Percentiles rank a stretch among this genome's conserved stretches.
Conservation (phyloP, 2,888 invertebrate species). For the Drosophila longiperda region DNA sequence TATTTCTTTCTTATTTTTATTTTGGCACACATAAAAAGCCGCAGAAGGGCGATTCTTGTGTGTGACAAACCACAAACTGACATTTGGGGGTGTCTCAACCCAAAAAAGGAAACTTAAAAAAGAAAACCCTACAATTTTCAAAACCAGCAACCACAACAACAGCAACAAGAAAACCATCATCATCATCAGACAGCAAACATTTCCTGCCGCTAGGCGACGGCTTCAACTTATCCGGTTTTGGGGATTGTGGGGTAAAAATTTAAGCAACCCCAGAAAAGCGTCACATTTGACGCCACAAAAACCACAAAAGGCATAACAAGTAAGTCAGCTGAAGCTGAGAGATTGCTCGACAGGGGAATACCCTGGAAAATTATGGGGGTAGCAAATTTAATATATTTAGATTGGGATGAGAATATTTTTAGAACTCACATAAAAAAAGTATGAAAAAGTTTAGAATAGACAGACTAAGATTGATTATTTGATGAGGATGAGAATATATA, state of each 20-base stretch:
- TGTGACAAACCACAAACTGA: slow-evolving; percentile 57
- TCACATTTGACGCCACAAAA: slow-evolving; percentile 67
- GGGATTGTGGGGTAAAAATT: slow-evolving; percentile 15
- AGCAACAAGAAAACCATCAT: slow-evolving; percentile 42
- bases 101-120: slow-evolving; percentile 20
- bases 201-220: slow-evolving; percentile 57
- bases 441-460: too few species aligned
- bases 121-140: slow-evolving; percentile 34
- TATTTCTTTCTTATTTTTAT: background rate
- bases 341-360: background rate
- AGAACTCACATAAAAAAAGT: background rate
- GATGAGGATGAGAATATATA: background rate
- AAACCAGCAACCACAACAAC: slow-evolving; percentile 27
- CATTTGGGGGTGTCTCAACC: slow-evolving; percentile 26
- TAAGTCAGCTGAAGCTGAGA: background rate
- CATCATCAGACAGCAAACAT: slow-evolving; percentile 56
- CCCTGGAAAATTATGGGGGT: slow-evolving; percentile 4
- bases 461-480: background rate
- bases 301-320: slow-evolving; percentile 42
- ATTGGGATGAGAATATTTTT: background rate
- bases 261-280: slow-evolving; percentile 39
- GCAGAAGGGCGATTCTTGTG: slow-evolving; percentile 50
- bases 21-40: slow-evolving; percentile 15
- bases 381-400: background rate
- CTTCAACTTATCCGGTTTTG: slow-evolving; percentile 18